Base-by-base conservation (phyloP, 2,797 vertebrate species). In the Eospalax fontanierii region DNA sequence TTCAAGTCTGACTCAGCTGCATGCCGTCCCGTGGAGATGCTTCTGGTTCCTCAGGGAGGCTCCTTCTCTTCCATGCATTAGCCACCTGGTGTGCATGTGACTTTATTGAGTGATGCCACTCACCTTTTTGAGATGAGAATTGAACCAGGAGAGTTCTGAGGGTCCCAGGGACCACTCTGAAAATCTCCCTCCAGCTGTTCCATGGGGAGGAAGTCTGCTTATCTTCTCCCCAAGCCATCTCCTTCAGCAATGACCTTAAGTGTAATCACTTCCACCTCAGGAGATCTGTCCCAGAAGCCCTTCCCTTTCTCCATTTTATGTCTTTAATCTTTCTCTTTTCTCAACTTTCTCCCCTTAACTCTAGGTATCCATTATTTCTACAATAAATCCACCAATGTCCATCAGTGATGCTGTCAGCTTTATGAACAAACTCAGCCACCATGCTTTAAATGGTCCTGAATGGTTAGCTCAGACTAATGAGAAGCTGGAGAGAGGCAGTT, bases 321-420 rank as follows among this genome's bases (percentile, higher is more conserved):
- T 91, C 66, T 93, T 89, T 76, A 46, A 75, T 83, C 54, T 88
- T 88, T 92, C 22, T 93, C 59, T 91, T 94, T 75, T 93, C 65
- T 66, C 46, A 28, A 28, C 21, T 15, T 68, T n/a, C 66, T 68
- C 11, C 63, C 30, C 33, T 85, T 70, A 70, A 43, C 10, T 33
- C 22, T 83, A 33, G 54, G 18, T 68, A 33, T 71, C 46, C 28
- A 74, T 46, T n/a, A 86, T 78, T 28, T 84, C 16, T 75, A 70
- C 92, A 84, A 89, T n/a, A 89, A 82, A 74, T n/a, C 24, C 28
- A 43, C 14, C 24, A 35, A 81, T 61, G n/a, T n/a, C 50, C 71
- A 75, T 54, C 43, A 61, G 3, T 76, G 78, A 84, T 71, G 46
- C 65, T 84, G 81, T 71, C 46, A 33, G 38, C 16, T 46, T 0